Conservation (phyloP, 2,113 vertebrate genomes). For the Dolichallabes microphthalmus region DNA sequence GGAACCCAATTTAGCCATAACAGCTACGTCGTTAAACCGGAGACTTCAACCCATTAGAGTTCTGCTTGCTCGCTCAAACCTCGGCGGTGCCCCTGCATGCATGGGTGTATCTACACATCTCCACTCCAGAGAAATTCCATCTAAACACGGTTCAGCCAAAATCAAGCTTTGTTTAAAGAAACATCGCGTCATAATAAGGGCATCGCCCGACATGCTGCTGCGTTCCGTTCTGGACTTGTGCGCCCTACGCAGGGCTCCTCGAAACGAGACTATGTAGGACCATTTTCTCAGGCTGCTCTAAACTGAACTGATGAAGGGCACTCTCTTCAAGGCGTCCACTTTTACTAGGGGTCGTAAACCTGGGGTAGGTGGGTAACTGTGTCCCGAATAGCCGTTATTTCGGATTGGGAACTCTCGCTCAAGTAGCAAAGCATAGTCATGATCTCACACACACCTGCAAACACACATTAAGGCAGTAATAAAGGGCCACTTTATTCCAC, state of each 20-base stretch:
- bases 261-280: neutral
- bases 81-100: neutral
- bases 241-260: neutral
- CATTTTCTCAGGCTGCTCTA: neutral
- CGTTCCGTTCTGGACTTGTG: neutral
- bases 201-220: neutral
- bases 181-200: neutral
- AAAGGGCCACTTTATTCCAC: neutral
- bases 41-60: neutral
- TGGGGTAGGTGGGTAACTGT: neutral
- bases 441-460: neutral
- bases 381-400: neutral
- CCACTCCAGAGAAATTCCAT: neutral
- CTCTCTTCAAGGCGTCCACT: neutral
- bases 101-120: neutral
- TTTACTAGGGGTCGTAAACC: neutral
- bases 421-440: neutral
- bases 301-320: neutral
- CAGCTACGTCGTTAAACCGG: neutral
- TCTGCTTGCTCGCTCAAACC: neutral
- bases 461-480: neutral
- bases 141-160: neutral
- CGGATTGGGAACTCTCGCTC: neutral
- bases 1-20: neutral
- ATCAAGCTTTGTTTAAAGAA: constrained; percentile 5